Base-by-base conservation (phyloP, 2,888 invertebrate genomes). In the Idaea biselata region DNA sequence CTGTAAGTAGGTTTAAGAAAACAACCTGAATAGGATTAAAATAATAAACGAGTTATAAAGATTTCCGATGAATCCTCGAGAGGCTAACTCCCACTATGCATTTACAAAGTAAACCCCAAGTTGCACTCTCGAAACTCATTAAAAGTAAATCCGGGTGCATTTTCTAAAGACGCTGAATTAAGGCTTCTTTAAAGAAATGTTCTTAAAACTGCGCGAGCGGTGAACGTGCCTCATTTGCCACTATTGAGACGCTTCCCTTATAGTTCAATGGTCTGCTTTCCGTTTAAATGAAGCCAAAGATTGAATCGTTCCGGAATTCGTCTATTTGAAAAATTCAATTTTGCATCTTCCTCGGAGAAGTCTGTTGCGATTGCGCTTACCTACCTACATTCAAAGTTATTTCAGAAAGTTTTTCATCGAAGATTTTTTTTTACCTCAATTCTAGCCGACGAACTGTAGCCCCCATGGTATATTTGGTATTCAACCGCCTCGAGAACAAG, bases 91-190 rank as follows among this genome's bases (percentile, higher is more conserved):
- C n/a, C 76, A 74, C 82, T 77, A 86, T 89, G 89, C 82, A 87
- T 88, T 86, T 81, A 84, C 82, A 86, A 86, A 88, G 87, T 86
- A 89, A 89, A 86, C 83, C 87, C 80, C 84, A 84, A 89, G 83
- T 88, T 86, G 86, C 82, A 83, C 85, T 83, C 84, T 85, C 82
- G 81, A 86, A 91, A 91, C 89, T 92, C 91, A 91, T 92, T 92
- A 91, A 91, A 91, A 91, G 88, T 88, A 89, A 90, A 91, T 90
- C 89, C 86, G 81, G 83, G 76, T 83, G 90, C 88, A 88, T 87
- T 90, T 90, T 90, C 88, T 84, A 88, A 88, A 90, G 91, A 89
- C 88, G 87, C 73, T 86, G 89, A 89, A 88, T 90, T 88, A 88
- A 87, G 80, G 83, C 82, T 86, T 84, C 85, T 83, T 83, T 86